These are phyloP conservation scores for honey bee (Apis mellifera) DNA, from an alignment of 1,140 invertebrate genomes.

Conservation along the genomic window Amel_HAv3.1 CM009934.2:1896501-1897000, in stretches of 20 bases:
- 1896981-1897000: too few species aligned
- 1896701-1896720: slow-evolving; percentile 39
- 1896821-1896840: slow-evolving; percentile 36
- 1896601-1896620: too few species aligned
- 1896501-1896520: neutral
- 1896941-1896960: too few species aligned
- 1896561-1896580: neutral
- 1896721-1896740: slow-evolving; percentile 27
- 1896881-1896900: neutral
- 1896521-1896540: neutral
- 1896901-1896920: neutral
- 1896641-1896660: neutral
- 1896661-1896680: slow-evolving; percentile 6
- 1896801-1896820: slow-evolving; percentile 50
- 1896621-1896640: too few species aligned
- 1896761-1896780: slow-evolving; percentile 53
- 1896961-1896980: too few species aligned
- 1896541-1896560: neutral
- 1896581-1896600: neutral
- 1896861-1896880: neutral
- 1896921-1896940: too few species aligned
- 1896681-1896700: slow-evolving; percentile 11
- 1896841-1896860: slow-evolving; percentile 1
- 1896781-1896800: slow-evolving; percentile 54
- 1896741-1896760: slow-evolving; percentile 40